These are phyloP conservation scores for Chrysomela aeneicollis DNA, from an alignment of 2,888 invertebrate species.

Conservation along the genomic window DNA sequence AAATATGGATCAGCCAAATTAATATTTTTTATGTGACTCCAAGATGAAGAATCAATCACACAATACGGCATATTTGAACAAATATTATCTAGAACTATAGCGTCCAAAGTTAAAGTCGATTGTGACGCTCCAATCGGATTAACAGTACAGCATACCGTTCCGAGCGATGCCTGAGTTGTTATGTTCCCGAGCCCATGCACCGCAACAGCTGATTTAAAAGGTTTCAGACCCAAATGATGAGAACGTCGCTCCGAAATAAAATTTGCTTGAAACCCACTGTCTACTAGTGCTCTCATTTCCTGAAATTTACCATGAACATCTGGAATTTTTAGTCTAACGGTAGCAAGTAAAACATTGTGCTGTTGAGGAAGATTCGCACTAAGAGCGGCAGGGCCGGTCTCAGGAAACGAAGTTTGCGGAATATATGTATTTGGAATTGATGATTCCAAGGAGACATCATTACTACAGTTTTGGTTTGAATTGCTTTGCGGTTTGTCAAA, in stretches of 20 bases:
- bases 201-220: slow-evolving; percentile 12
- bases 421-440: background rate
- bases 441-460: background rate
- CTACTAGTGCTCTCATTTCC: slow-evolving; percentile 4
- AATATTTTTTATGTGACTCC: slow-evolving; percentile 11
- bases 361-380: background rate
- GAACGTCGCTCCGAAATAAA: background rate
- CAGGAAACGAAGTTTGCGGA: slow-evolving; percentile 1
- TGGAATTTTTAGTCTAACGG: background rate
- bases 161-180: slow-evolving; percentile 8
- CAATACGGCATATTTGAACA: slow-evolving; percentile 10
- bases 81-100: slow-evolving; percentile 16
- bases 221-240: slow-evolving; percentile 4
- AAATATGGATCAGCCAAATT: slow-evolving; percentile 16
- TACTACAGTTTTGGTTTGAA: background rate
- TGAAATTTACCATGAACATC: slow-evolving; percentile 6
- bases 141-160: slow-evolving; percentile 10
- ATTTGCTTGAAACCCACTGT: slow-evolving; percentile 8
- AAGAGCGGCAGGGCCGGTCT: background rate
- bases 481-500: slow-evolving; percentile 8
- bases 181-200: background rate
- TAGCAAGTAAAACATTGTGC: slow-evolving; percentile 9
- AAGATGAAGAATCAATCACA: slow-evolving; percentile 9
- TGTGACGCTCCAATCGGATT: background rate
- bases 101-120: background rate